phyloP scores from a whole-genome alignment of 1,140 invertebrate genomes.

The Temnothorax curvispinosus region DNA sequence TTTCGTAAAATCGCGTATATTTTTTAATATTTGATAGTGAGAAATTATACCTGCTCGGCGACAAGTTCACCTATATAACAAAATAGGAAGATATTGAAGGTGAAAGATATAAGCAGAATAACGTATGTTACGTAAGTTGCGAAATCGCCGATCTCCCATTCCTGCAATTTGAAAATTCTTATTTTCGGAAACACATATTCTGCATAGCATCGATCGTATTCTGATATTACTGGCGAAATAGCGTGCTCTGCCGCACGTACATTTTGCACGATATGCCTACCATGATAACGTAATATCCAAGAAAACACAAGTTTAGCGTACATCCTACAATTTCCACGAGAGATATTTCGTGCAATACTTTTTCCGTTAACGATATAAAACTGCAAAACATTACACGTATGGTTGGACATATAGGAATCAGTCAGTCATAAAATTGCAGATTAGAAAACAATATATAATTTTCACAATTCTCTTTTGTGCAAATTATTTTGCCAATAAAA shows the following conservation, averaged over 20 bases:
- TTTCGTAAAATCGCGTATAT: not conserved
- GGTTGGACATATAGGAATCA: not conserved
- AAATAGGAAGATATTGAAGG: constrained; percentile 75
- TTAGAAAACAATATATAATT: no score
- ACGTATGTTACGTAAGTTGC: constrained; percentile 57
- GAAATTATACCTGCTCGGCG: constrained; percentile 60
- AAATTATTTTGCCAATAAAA: no score
- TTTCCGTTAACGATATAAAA: constrained; percentile 47
- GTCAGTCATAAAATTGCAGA: no score
- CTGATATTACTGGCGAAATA: not conserved
- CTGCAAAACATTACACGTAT: constrained; percentile 40
- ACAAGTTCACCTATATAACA: constrained; percentile 75
- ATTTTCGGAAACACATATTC: not conserved
- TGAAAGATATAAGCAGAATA: constrained; percentile 64
- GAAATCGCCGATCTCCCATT: constrained; percentile 45
- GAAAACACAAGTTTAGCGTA: constrained; percentile 58
- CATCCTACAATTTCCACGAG: constrained; percentile 68
- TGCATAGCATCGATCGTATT: constrained; percentile 14
- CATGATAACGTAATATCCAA: constrained; percentile 64
- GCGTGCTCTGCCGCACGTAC: constrained; percentile 9
- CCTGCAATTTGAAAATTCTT: constrained; percentile 57
- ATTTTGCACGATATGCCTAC: constrained; percentile 47
- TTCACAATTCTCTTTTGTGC: no score
- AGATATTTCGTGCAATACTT: constrained; percentile 64
- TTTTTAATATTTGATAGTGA: not conserved